These are phyloP conservation scores for Phalanger gymnotis DNA, from an alignment of 2,797 vertebrate species.

Conservation along the genomic window DNA sequence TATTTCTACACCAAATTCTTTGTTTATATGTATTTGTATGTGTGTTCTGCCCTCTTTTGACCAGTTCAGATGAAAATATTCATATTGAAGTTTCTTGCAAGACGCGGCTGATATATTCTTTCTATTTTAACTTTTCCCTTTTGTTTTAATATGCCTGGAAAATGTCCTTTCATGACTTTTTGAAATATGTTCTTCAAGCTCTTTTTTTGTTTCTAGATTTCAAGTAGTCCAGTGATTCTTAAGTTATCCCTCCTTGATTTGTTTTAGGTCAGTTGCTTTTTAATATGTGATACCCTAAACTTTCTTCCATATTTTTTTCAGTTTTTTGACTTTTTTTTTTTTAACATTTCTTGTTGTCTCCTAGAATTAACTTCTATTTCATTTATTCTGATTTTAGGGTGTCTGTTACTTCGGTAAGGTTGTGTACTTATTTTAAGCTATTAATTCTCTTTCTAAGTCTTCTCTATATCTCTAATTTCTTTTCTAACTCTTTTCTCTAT, in stretches of 20 bases:
- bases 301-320: neutral
- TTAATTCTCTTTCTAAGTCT: neutral
- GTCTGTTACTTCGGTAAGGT: neutral
- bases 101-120: neutral
- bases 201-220: neutral
- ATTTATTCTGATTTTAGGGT: neutral
- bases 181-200: neutral
- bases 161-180: neutral
- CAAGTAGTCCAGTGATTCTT: neutral
- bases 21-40: neutral
- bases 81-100: neutral
- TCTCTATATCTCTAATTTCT: neutral
- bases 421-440: neutral
- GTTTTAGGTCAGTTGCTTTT: neutral
- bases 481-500: neutral
- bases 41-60: neutral
- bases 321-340: neutral
- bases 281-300: neutral
- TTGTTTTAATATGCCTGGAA: neutral
- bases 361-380: neutral
- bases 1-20: neutral
- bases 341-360: neutral
- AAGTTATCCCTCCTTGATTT: neutral
- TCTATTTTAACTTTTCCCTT: neutral
- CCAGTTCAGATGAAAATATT: neutral